phyloP scores from a whole-genome alignment of 2,888 invertebrate genomes.

The Cryptosula pallasiana region DNA sequence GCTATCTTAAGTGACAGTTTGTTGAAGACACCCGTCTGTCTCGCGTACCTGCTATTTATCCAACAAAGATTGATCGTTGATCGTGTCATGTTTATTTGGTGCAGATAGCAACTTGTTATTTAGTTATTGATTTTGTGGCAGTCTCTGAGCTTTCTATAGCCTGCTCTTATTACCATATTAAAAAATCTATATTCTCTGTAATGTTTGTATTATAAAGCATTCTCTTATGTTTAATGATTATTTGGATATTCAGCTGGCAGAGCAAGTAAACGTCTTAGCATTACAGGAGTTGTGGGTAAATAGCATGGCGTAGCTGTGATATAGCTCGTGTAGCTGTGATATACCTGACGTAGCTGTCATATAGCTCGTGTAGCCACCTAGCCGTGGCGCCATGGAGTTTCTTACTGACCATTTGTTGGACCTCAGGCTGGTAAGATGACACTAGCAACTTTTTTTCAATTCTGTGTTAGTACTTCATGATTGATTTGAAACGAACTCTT shows the following conservation, averaged over 20 bases:
- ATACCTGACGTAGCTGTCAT: too few species aligned
- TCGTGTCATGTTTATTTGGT: neutral
- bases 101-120: neutral
- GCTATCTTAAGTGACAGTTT: too few species aligned
- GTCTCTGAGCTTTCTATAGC: neutral
- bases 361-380: too few species aligned
- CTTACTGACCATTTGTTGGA: slow-evolving; percentile 10
- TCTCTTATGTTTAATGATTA: neutral
- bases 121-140: neutral
- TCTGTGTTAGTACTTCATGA: too few species aligned
- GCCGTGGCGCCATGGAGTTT: slow-evolving; percentile 1
- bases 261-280: neutral
- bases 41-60: too few species aligned
- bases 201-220: neutral
- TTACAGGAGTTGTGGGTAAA: too few species aligned
- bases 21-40: too few species aligned
- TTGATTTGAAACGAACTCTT: too few species aligned
- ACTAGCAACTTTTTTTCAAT: too few species aligned
- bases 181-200: slow-evolving; percentile 18
- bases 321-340: too few species aligned
- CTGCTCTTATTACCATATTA: neutral
- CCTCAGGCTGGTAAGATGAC: slow-evolving; percentile 14
- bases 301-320: too few species aligned
- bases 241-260: neutral
- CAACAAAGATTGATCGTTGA: too few species aligned